These are phyloP conservation scores for Lithophane ornitopus DNA, from an alignment of 2,888 invertebrate genomes.

Conservation along the genomic window DNA sequence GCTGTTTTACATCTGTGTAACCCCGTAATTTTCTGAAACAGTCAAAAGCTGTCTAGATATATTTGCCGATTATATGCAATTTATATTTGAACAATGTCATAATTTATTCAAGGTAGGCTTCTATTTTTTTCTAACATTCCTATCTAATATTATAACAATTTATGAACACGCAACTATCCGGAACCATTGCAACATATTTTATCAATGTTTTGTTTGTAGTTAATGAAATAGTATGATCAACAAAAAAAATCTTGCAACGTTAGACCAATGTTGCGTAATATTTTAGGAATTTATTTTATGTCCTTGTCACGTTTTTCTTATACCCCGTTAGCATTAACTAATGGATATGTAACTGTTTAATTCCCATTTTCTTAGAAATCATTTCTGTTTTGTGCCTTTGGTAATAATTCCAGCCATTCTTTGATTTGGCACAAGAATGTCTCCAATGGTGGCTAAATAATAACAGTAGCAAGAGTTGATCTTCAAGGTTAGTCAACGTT, in stretches of 20 bases:
- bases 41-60: neutral
- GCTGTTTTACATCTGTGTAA: neutral
- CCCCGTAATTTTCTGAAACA: neutral
- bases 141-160: conserved; percentile 8
- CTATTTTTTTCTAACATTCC: neutral
- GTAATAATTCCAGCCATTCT: neutral
- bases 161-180: conserved; percentile 52
- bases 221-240: neutral
- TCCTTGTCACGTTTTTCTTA: conserved; percentile 19
- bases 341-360: neutral
- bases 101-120: conserved; percentile 22
- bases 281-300: neutral
- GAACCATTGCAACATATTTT: conserved; percentile 55
- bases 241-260: conserved; percentile 37
- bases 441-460: neutral
- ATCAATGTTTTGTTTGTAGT: conserved; percentile 13
- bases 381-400: neutral
- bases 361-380: neutral
- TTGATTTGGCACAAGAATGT: neutral
- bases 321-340: neutral
- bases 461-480: neutral
- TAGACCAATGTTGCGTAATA: conserved; percentile 50
- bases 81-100: neutral
- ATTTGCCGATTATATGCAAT: neutral
- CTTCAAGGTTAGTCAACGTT: neutral